These are phyloP conservation scores for Nemotelus nigrinus DNA, from an alignment of 2,888 invertebrate genomes.

Conservation along the genomic window DNA sequence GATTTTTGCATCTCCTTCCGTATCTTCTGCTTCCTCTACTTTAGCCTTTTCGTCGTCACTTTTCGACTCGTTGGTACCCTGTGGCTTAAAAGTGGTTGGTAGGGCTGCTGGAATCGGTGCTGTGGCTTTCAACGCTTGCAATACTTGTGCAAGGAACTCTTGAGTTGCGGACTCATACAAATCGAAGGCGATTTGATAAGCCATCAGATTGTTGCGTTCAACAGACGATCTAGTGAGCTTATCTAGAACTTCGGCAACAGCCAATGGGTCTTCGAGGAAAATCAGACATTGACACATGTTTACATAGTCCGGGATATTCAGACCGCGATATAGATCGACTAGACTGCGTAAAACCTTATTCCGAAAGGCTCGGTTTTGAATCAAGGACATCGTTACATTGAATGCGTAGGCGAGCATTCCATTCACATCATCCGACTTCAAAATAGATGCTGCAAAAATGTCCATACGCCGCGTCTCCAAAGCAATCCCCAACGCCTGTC, in stretches of 20 bases:
- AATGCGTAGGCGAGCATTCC: constrained; percentile 95
- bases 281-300: constrained; percentile 99
- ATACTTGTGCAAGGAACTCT: constrained; percentile 89
- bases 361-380: constrained; percentile 93
- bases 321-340: constrained; percentile 87
- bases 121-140: constrained; percentile 82
- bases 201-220: constrained; percentile 89
- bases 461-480: constrained; percentile 97
- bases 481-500: constrained; percentile 95
- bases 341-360: constrained; percentile 89
- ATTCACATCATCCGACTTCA: constrained; percentile 88
- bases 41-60: constrained; percentile 57
- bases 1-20: constrained; percentile 65
- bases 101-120: constrained; percentile 83
- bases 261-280: constrained; percentile 91
- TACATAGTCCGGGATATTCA: constrained; percentile 94
- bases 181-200: constrained; percentile 99
- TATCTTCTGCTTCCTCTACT: constrained; percentile 63
- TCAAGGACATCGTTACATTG: constrained; percentile 94
- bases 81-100: constrained; percentile 79
- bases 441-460: constrained; percentile 91
- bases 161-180: constrained; percentile 99
- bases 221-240: constrained; percentile 80
- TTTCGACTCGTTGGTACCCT: constrained; percentile 66
- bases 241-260: constrained; percentile 92